Conservation (phyloP, 37 sponge, comb jelly and placozoan species). For the Axinella damicornis region DNA sequence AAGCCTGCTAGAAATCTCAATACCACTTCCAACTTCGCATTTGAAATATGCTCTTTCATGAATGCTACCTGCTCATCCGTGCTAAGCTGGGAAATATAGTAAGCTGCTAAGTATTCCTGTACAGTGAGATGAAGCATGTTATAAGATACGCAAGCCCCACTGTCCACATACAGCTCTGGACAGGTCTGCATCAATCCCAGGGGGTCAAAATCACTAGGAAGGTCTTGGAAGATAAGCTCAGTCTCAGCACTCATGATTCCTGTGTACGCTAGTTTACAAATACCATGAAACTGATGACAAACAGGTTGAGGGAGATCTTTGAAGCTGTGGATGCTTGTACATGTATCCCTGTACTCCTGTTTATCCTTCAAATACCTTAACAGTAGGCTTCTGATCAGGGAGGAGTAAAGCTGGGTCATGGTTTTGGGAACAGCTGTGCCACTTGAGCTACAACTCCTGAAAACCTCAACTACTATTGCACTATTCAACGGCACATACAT, state of each 20-base stretch:
- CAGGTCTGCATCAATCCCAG: too few relatives aligned
- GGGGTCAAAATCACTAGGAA: too few relatives aligned
- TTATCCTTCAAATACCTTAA: background rate
- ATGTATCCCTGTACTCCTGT: too few relatives aligned
- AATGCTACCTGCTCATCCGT: background rate
- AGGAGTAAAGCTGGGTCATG: slow-evolving; percentile 40
- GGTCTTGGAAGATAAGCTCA: background rate
- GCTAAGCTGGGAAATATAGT: background rate
- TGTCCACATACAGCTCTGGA: too few relatives aligned
- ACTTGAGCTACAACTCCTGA: too few relatives aligned
- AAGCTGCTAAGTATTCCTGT: slow-evolving; percentile 19
- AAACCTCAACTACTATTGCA: slow-evolving; percentile 9
- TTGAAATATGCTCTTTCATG: background rate
- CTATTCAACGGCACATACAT: slow-evolving; percentile 44
- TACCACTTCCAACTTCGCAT: background rate
- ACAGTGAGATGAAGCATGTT: slow-evolving; percentile 13
- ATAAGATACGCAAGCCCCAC: background rate
- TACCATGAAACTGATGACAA: background rate
- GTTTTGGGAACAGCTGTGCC: slow-evolving; percentile 12
- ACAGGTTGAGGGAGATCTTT: slow-evolving; percentile 8
- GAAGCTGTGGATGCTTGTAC: background rate
- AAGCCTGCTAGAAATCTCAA: slow-evolving; percentile 19
- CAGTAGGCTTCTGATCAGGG: background rate
- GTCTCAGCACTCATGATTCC: slow-evolving; percentile 1
- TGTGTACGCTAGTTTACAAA: slow-evolving; percentile 2